A percentile compares a stretch with the other conserved stretches of the same genome.
phyloP scores from a whole-genome alignment of 1,140 invertebrate genomes.

The Tetramorium simillimum region DNA sequence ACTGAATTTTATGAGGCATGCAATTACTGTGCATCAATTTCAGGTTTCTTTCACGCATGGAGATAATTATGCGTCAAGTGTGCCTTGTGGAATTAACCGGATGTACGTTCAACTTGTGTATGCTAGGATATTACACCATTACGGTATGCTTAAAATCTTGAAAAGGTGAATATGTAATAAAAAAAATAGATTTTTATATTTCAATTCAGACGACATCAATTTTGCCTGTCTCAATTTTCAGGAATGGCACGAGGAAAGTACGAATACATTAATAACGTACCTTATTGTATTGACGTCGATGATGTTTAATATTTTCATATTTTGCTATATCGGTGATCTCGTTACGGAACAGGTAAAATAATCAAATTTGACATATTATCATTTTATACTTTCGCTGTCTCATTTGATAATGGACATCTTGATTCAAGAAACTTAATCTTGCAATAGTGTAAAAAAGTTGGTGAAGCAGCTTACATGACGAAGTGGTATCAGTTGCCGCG shows the following conservation, averaged over 20 bases:
- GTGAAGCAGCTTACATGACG: constrained; percentile 66
- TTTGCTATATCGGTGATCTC: constrained; percentile 75
- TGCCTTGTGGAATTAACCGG: constrained; percentile 74
- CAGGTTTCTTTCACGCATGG: constrained; percentile 73
- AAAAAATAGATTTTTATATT: not conserved
- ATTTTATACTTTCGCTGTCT: not conserved
- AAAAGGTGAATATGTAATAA: constrained; percentile 14
- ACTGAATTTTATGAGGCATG: not conserved
- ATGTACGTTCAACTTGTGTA: constrained; percentile 76
- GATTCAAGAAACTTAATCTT: constrained; percentile 9
- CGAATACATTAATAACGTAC: constrained; percentile 60
- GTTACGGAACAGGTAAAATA: constrained; percentile 69
- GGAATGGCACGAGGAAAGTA: constrained; percentile 67
- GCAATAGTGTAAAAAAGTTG: constrained; percentile 66
- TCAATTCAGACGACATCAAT: not conserved
- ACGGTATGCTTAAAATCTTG: constrained; percentile 67
- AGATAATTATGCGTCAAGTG: constrained; percentile 69
- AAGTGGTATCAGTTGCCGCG: constrained; percentile 71
- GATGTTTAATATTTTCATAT: constrained; percentile 76
- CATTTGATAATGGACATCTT: not conserved
- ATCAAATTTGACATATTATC: not conserved
- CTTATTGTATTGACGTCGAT: constrained; percentile 69
- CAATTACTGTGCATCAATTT: not conserved
- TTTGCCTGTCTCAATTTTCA: not conserved
- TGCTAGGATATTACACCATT: constrained; percentile 76